These are phyloP conservation scores for Bombus breviceps DNA, from an alignment of 1,140 invertebrate species.

Conservation along the genomic window DNA sequence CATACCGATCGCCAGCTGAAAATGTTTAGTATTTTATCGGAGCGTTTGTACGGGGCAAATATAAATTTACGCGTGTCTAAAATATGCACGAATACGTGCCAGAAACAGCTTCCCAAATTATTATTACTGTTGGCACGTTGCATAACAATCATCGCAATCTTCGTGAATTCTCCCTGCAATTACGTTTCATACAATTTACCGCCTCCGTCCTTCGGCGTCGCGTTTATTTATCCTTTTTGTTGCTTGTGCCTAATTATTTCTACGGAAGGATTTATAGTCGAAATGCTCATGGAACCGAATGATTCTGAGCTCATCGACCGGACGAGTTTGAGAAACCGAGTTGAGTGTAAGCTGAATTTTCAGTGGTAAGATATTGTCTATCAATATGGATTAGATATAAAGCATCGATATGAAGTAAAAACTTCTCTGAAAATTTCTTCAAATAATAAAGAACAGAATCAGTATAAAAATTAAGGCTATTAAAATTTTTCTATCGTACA, in stretches of 20 bases:
- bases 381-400: too few species aligned
- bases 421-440: too few species aligned
- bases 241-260: neutral
- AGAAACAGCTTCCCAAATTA: constrained; percentile 38
- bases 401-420: neutral
- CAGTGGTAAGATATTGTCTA: neutral
- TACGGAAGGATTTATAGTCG: neutral
- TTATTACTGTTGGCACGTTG: constrained; percentile 33
- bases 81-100: constrained; percentile 35
- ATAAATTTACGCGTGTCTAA: constrained; percentile 30
- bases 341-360: neutral
- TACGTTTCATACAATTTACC: neutral
- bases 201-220: neutral
- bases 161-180: constrained; percentile 24
- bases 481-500: too few species aligned
- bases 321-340: neutral
- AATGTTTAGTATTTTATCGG: constrained; percentile 20
- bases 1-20: neutral
- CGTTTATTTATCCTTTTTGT: constrained; percentile 2
- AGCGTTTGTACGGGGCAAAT: neutral
- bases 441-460: neutral
- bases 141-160: constrained; percentile 40
- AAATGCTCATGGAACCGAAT: neutral
- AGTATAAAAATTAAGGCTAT: neutral
- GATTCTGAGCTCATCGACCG: neutral